Base-by-base conservation (phyloP, 2,888 invertebrate genomes). In the Rotaria magnacalcarata region DNA sequence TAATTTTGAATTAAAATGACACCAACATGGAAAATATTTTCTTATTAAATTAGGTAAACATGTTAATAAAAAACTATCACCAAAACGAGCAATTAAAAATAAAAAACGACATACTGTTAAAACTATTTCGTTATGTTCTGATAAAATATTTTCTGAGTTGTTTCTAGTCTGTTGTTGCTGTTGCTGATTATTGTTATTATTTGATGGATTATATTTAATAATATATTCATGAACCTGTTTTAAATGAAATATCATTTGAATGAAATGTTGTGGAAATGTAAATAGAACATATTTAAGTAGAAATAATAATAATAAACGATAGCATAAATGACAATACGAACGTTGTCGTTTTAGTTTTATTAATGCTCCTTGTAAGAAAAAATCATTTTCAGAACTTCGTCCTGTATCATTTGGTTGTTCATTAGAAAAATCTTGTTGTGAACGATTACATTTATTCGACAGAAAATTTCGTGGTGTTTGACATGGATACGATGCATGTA, bases 1-100 rank as follows among this genome's bases (percentile, higher is more conserved):
- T 67, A 67, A 16, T 34, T 41, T 16, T 6, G 47, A 80, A 80
- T 80, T 80, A n/a, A 43, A 80, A 14, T 80, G 80, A 47, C 43
- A 80, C 80, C 80, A 80, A 47, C 80, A 80, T n/a, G 80, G 80
- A 47, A 80, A 80, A 80, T 80, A 80, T 10, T 80, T 47, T 80
- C n/a, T 80, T 4, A 80, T 80, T 47, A 47, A 10, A 47, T 1
- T n/a, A 10, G 80, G 43, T 80, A 80, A 43, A 47, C n/a, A 10
- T 80, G 47, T 80, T n/a, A 80, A 80, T 80, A 80, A 80, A n/a
- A 47, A 80, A 47, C 80, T 47, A 80, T 80, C 80, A 47, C 80
- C 80, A n/a, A 80, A n/a, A 24, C 80, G 80, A 19, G 80, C 80
- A 47, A 24, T 24, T 43, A 80, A 14, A 80, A 80, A 80, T 47